Base-by-base conservation (phyloP, 2,113 vertebrate species). In the Pelecanoides urinatrix region DNA sequence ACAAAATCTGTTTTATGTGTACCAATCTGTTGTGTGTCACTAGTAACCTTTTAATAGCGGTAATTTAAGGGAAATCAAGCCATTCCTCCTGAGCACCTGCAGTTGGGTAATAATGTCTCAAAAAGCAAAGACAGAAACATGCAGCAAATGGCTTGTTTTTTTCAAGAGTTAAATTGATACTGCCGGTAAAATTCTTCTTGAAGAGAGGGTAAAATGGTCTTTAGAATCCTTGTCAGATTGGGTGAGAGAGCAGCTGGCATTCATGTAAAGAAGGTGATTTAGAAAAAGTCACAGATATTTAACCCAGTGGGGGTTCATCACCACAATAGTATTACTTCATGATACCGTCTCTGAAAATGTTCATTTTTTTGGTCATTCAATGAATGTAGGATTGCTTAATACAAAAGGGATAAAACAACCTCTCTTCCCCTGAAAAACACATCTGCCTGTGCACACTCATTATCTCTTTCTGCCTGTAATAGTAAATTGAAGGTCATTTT, bases 401-500 rank as follows among this genome's bases (percentile, higher is more conserved):
- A 21, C 26, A 65, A 70, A 13, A 7, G 29, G 27, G 9, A 38
- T 91, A n/a, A 86, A 77, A 34, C 8, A 67, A 13, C 18, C 20
- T 47, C 13, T 86, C 7, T 62, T 50, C 4, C 6, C 9, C 16
- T 44, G 59, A 53, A 68, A 65, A 85, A n/a, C 32, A 32, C 1
- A 0, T 68, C 23, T 86, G 59, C 29, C 19, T 45, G 6, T 63
- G 27, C 16, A 34, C 11, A 9, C 20, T 74, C 11, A 6, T 50
- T 70, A 27, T 32, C 47, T 49, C 36, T 45, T 50, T 59, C 50
- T 81, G 40, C 61, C 45, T 79, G 17, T 59, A 55, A 52, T 40
- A 66, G 58, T 53, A 88, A 82, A 73, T 63, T 81, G 83, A 95
- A 97, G 94, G 96, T 94, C 83, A 77, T 47, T 73, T 86, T 94